A percentile compares a stretch with the other conserved stretches of the same genome.
These are phyloP conservation scores for Myotis yumanensis DNA, from an alignment of 2,113 vertebrate genomes.

Conservation along the genomic window DNA sequence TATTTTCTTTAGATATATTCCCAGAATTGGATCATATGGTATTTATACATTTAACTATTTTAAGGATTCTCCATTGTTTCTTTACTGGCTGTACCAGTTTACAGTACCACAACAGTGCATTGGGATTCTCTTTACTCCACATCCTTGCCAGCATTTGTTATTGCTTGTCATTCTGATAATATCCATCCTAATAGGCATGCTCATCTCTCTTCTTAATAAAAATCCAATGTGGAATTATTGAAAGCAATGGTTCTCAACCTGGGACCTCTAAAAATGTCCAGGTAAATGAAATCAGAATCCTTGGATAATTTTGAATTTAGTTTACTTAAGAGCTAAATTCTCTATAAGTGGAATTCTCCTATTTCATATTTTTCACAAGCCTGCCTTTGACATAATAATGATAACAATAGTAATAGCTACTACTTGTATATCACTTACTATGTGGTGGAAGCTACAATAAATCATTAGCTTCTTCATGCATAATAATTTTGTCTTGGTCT, in stretches of 20 bases:
- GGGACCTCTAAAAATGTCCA: background rate
- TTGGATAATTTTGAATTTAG: background rate
- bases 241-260: background rate
- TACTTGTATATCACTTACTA: background rate
- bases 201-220: background rate
- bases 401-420: background rate
- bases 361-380: background rate
- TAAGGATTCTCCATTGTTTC: background rate
- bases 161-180: background rate
- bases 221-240: background rate
- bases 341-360: background rate
- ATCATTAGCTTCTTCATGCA: background rate
- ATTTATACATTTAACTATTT: background rate
- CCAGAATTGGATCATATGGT: too few relatives aligned
- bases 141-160: background rate
- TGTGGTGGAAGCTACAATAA: background rate
- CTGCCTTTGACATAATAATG: background rate
- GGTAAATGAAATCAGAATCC: background rate
- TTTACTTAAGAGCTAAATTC: background rate
- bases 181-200: background rate
- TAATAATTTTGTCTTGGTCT: background rate
- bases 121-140: background rate
- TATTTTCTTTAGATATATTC: background rate
- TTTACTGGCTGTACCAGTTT: background rate
- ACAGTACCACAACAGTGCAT: background rate